Base-by-base conservation (phyloP, 2,888 invertebrate genomes). In the Drosophila flavopinicola region DNA sequence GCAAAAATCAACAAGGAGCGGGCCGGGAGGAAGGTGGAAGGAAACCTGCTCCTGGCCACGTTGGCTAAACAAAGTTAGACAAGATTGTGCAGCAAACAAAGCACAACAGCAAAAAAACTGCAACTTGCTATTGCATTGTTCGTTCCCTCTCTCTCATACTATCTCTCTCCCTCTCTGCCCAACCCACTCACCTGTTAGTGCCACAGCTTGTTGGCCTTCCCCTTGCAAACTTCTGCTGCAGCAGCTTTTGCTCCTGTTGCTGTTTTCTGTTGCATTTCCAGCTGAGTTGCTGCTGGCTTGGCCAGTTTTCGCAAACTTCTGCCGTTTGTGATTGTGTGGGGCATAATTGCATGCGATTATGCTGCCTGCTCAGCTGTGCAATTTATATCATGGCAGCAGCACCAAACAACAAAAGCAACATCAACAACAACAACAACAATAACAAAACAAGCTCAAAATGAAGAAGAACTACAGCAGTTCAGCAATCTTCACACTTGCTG, bases 331-430 rank as follows among this genome's bases (percentile, higher is more conserved):
- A 88, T 89, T 90, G 88, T 89, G 89, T 89, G 87, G 85, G 88
- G 87, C 90, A 90, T 90, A 90, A 90, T 90, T 90, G 90, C 90
- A 90, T 90, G 88, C 89, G 90, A 90, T 90, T 90, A 90, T 89
- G 88, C 82, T 88, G 89, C 88, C 90, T 87, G 88, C 90, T 90
- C 90, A 90, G 90, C 90, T 90, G 90, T 90, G 88, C 90, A 89
- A 88, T 88, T 90, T 89, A 85, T 84, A 88, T 78, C 73, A 75
- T 69, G 85, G 69, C 52, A 60, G 51, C 39, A 68, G 47, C 66
- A 23, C 6, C 70, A n/a, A 64, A 11, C 54, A 52, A 9, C 47
- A 51, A 6, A 17, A 38, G 6, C 51, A 58, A 23, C 52, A 53
- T 6, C 74, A 71, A 35, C 49, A 56, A 11, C 39, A 58, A 27